A percentile compares a stretch with the other conserved stretches of the same genome.
Conservation (phyloP, 2,113 vertebrate species). For the Burhinus bistriatus region DNA sequence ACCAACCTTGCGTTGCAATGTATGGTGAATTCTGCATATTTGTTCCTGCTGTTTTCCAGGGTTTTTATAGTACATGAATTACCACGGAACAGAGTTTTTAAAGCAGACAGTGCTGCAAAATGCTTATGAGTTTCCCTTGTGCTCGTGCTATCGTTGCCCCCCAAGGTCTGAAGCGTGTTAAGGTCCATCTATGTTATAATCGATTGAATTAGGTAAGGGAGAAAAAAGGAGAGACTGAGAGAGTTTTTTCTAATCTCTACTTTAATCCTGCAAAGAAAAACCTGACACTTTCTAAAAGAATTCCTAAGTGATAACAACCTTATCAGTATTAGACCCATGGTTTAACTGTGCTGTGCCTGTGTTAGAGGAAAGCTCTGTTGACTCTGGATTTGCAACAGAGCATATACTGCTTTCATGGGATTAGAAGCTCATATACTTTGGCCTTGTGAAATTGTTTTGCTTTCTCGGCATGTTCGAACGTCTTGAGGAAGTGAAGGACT, state of each 20-base stretch:
- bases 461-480: slow-evolving; percentile 43
- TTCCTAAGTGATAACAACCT: slow-evolving; percentile 6
- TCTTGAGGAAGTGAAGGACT: slow-evolving; percentile 66
- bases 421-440: slow-evolving; percentile 36
- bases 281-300: slow-evolving; percentile 26
- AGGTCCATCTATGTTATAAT: neutral
- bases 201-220: neutral
- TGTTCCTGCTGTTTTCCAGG: neutral
- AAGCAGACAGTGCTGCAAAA: neutral
- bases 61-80: neutral
- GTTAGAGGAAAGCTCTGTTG: slow-evolving; percentile 28
- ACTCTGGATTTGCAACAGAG: slow-evolving; percentile 14
- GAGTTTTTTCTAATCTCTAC: neutral
- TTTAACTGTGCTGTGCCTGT: neutral
- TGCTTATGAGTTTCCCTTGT: neutral
- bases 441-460: slow-evolving; percentile 61
- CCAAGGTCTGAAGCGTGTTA: neutral
- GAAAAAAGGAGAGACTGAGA: neutral
- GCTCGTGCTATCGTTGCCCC: neutral
- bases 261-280: slow-evolving; percentile 27
- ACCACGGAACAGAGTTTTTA: neutral
- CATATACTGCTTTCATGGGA: slow-evolving; percentile 3
- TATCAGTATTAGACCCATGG: neutral
- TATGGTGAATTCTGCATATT: neutral
- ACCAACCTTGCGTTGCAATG: neutral